Evolutionary conservation across 1,140 invertebrate species (phyloP).

Genomic region (Papilio helenus): DNA sequence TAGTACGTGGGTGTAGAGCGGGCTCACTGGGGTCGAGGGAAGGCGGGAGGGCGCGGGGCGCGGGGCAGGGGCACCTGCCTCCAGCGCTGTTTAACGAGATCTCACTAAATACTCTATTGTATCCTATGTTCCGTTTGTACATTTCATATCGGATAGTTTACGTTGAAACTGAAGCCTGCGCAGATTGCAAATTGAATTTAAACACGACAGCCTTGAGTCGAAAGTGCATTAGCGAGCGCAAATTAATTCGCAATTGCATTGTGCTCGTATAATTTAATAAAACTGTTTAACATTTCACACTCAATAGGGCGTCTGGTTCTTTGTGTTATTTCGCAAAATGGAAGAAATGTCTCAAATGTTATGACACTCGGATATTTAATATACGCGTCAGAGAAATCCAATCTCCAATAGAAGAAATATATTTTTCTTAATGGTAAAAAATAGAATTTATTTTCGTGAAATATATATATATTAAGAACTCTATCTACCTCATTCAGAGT

Average conservation of each 20-base stretch:
- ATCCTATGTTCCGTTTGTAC: constrained; percentile 48
- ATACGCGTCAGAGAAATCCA: background rate
- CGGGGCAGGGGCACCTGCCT: constrained; percentile 41
- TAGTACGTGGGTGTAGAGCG: constrained; percentile 53
- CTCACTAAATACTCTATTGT: constrained; percentile 52
- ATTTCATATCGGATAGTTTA: constrained; percentile 48
- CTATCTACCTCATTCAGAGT: no score
- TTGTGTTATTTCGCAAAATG: constrained; percentile 32
- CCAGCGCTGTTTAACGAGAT: constrained; percentile 52
- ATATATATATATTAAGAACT: background rate
- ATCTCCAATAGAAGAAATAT: background rate
- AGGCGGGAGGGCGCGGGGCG: constrained; percentile 26
- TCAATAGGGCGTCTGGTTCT: constrained; percentile 24
- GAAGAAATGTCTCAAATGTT: constrained; percentile 12
- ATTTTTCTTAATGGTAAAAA: background rate
- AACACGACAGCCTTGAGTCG: constrained; percentile 30
- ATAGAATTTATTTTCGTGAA: background rate
- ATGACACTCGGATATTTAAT: constrained; percentile 21
- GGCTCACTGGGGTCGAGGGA: background rate
- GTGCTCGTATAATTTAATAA: constrained; percentile 38
- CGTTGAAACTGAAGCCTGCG: constrained; percentile 46
- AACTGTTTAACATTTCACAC: constrained; percentile 38
- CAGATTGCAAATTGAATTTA: constrained; percentile 40
- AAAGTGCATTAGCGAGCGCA: constrained; percentile 27
- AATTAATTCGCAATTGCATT: constrained; percentile 38